Base-by-base conservation (phyloP, 2,113 vertebrate species). In the Oenanthe melanoleuca region DNA sequence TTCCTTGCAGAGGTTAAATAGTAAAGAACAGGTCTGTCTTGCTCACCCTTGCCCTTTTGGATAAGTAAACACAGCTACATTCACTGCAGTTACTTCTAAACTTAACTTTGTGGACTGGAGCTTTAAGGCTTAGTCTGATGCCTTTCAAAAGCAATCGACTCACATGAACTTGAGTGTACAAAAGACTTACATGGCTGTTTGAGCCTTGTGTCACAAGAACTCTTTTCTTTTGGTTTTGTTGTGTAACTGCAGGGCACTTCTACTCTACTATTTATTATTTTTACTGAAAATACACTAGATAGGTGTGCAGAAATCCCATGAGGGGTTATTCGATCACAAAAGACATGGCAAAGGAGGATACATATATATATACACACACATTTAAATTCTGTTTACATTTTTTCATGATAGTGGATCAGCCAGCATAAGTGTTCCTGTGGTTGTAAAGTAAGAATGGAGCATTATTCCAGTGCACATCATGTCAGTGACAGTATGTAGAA, bases 21-120 rank as follows among this genome's bases (percentile, higher is more conserved):
- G 17, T 37, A 5, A 61, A 92, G 88, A 93, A 83, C 86, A 71
- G 83, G 56, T 94, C 75, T 89, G 72, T 86, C 40, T 92, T 83
- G 52, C 70, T 92, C 65, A 71, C 75, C 64, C 65, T 78, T 92
- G 52, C 50, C 34, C n/a, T 88, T 92, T 78, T 24, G 49, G 52
- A 3, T 67, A 22, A 89, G 83, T 63, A 87, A 91, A 95, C 61
- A 75, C 18, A 50, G 45, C 69, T 79, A 42, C 15, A 1, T 84
- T 74, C 73, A 25, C 85, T 83, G 59, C 33, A 70, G 67, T 82
- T 88, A 33, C 66, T 90, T 70, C 86, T 77, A 33, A 86, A 93
- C 52, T 83, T 70, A 80, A 70, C 53, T 72, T 75, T 37, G 66
- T 77, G 67, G 64, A 52, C 18, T 50, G 65, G 33, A 80, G 80